These are phyloP conservation scores for Drosophila falleni DNA, from an alignment of 2,888 invertebrate species.

Conservation along the genomic window DNA sequence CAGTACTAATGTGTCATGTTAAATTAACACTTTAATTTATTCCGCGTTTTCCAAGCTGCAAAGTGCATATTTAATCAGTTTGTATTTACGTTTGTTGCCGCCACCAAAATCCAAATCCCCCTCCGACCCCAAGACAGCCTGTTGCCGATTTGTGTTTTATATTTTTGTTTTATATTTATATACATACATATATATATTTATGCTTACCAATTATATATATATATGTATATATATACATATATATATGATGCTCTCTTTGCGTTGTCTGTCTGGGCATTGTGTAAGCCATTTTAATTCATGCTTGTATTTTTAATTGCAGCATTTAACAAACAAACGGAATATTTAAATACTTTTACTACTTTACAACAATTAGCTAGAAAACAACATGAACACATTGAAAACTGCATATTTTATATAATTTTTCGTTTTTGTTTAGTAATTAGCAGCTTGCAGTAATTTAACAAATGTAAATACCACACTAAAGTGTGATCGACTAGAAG, in stretches of 20 bases:
- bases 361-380: slow-evolving; percentile 69
- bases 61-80: slow-evolving; percentile 83
- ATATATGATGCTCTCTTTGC: slow-evolving; percentile 12
- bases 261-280: slow-evolving; percentile 47
- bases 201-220: no score
- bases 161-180: slow-evolving; percentile 18
- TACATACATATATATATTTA: slow-evolving; percentile 1
- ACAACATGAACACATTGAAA: slow-evolving; percentile 45
- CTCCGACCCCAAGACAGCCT: slow-evolving; percentile 10
- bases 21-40: slow-evolving; percentile 83
- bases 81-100: slow-evolving; percentile 69
- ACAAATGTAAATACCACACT: background rate
- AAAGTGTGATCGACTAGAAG: background rate
- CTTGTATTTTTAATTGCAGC: slow-evolving; percentile 80
- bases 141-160: slow-evolving; percentile 31
- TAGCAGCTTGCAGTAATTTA: slow-evolving; percentile 30
- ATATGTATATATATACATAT: slow-evolving; percentile 19
- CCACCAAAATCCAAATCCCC: slow-evolving; percentile 26
- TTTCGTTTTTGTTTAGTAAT: slow-evolving; percentile 31
- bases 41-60: slow-evolving; percentile 79
- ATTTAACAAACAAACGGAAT: slow-evolving; percentile 76
- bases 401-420: slow-evolving; percentile 41
- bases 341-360: slow-evolving; percentile 61
- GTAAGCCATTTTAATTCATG: slow-evolving; percentile 79
- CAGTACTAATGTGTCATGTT: slow-evolving; percentile 82